Conservation (phyloP, 1,140 invertebrate genomes). For the Apis florea region DNA sequence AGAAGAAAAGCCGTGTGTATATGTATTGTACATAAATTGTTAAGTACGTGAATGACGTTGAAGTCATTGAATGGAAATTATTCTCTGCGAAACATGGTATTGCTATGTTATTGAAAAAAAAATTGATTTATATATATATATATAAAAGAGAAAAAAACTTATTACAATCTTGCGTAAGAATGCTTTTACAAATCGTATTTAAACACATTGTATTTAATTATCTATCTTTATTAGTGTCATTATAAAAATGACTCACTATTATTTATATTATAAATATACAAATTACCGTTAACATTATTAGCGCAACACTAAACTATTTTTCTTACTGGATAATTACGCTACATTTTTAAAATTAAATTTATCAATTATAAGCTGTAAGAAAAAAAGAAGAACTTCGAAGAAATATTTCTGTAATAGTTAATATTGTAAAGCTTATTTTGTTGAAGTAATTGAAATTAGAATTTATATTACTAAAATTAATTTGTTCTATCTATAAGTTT, state of each 20-base stretch:
- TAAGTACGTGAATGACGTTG: constrained; percentile 53
- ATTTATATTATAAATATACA: constrained; percentile 62
- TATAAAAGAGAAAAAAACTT: constrained; percentile 32
- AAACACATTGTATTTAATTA: constrained; percentile 73
- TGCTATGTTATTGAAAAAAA: constrained; percentile 46
- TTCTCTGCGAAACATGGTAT: constrained; percentile 61
- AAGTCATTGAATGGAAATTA: constrained; percentile 55
- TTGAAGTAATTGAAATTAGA: constrained; percentile 7
- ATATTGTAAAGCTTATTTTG: background rate
- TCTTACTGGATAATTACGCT: constrained; percentile 58
- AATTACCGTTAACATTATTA: constrained; percentile 55
- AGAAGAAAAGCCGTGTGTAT: constrained; percentile 64
- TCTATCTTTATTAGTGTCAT: constrained; percentile 58
- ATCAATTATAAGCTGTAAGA: constrained; percentile 9
- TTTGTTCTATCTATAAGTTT: constrained; percentile 1
- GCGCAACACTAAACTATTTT: constrained; percentile 62
- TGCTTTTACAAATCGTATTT: constrained; percentile 63
- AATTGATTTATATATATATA: constrained; percentile 45
- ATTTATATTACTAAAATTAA: constrained; percentile 13
- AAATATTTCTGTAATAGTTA: constrained; percentile 1
- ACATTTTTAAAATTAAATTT: constrained; percentile 18
- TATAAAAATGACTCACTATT: constrained; percentile 56
- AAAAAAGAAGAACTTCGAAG: background rate
- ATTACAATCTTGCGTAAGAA: constrained; percentile 49
- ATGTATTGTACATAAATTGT: constrained; percentile 76